A percentile compares a stretch with the other conserved stretches of the same genome.
Conservation (phyloP, 2,888 invertebrate genomes). For the Drosophila heteroneura region DNA sequence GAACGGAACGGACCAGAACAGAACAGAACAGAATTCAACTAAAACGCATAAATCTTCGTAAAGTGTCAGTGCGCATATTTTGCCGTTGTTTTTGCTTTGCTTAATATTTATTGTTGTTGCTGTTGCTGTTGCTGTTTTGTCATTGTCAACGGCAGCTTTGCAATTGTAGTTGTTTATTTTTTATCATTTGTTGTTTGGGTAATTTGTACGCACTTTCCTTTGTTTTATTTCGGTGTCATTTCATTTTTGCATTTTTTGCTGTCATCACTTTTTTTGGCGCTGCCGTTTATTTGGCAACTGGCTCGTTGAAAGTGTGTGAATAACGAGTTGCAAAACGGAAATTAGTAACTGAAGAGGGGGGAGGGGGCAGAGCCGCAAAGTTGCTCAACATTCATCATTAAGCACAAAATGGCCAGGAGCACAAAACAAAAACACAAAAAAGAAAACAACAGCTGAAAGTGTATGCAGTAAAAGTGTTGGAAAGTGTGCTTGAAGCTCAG, state of each 20-base stretch:
- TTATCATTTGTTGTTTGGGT: conserved; percentile 57
- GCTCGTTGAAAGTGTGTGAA: conserved; percentile 28
- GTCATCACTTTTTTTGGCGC: conserved; percentile 36
- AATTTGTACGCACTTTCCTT: conserved; percentile 76
- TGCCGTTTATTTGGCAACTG: conserved; percentile 51
- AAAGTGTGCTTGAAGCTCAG: conserved; percentile 19
- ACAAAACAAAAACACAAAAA: conserved; percentile 26
- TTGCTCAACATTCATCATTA: conserved; percentile 56
- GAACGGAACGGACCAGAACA: conserved; percentile 9
- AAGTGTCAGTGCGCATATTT: conserved; percentile 79
- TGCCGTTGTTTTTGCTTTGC: conserved; percentile 48
- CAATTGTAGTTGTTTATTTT: conserved; percentile 50
- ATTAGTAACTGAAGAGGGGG: conserved; percentile 65
- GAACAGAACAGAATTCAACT: conserved; percentile 64
- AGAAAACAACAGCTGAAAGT: conserved; percentile 35
- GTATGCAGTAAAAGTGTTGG: conserved; percentile 51
- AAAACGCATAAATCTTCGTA: conserved; percentile 80
- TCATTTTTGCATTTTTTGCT: conserved; percentile 42
- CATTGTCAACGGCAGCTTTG: conserved; percentile 68
- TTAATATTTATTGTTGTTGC: conserved; percentile 30
- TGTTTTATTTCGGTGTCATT: conserved; percentile 46
- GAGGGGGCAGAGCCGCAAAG: conserved; percentile 17
- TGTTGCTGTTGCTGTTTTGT: conserved; percentile 53
- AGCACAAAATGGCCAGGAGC: conserved; percentile 43
- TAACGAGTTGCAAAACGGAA: conserved; percentile 73